A percentile compares a stretch with the other conserved stretches of the same genome.
Evolutionary conservation across 2,888 invertebrate species (phyloP).

Genomic region (Drosophila setosimentum): DNA sequence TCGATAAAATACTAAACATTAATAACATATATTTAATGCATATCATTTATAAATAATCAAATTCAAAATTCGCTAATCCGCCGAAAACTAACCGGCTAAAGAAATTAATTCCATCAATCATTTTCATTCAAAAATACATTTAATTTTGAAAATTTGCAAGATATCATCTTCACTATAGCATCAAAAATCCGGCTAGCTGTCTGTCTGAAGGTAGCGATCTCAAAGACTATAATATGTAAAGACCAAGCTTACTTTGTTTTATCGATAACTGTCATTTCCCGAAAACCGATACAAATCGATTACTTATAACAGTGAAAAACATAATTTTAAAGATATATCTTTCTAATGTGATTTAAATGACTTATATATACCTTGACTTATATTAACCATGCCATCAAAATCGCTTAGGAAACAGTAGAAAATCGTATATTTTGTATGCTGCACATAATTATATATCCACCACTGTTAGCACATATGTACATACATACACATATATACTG

Average conservation of each 20-base stretch:
- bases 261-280: not conserved
- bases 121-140: not conserved
- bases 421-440: not conserved
- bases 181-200: not conserved
- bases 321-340: not conserved
- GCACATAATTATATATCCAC: not conserved
- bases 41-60: not conserved
- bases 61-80: not conserved
- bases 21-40: not conserved
- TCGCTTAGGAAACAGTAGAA: not conserved
- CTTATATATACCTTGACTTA: not conserved
- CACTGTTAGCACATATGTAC: conserved; percentile 23
- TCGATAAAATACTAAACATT: not conserved
- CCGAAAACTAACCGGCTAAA: not conserved
- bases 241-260: not conserved
- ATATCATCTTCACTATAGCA: not conserved
- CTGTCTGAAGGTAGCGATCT: not conserved
- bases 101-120: not conserved
- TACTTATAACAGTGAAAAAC: not conserved
- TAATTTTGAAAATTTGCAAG: not conserved
- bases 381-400: not conserved
- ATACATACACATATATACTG: conserved; percentile 24
- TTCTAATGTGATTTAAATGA: not conserved
- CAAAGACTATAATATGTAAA: not conserved
- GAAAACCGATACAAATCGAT: not conserved